Evolutionary conservation across 2,797 vertebrate species (phyloP), one percentile per base, ranked within the genome.

Genomic region (Heliangelus exortis): DNA sequence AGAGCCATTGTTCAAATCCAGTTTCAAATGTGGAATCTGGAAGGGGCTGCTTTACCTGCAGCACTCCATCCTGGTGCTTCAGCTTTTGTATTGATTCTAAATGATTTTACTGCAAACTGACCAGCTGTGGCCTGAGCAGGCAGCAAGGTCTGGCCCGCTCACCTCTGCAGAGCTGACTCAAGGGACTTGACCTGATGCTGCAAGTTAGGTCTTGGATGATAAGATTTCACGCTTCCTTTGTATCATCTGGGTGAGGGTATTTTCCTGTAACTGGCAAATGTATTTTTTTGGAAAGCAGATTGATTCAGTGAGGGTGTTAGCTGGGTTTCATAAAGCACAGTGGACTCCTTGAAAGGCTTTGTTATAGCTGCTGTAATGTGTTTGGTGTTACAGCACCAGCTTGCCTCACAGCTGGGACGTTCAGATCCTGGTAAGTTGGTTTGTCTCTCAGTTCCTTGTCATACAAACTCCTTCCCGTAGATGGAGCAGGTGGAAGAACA

Each of bases 21-120:
- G 47, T 93, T 94, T 96, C 71, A 88, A 91, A 95, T 93, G 93
- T 95, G 87, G 63, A 34, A 43, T 80, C 86, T 92, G 51, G 54
- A 80, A 81, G 22, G 45, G 33, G 57, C 73, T 79, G 67, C 90
- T 95, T 95, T 95, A 89, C 91, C 92, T 87, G 45, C 87, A 41
- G 93, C 74, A 9, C 82, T 94, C 82, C 45, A 77, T 87, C 74
- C 74, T 28, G 41, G 53, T 14, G 57, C 69, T 84, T 29, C 50
- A 77, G 47, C 61, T 79, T 87, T 59, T 84, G 20, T 51, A 58
- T 94, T 25, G 19, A 51, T 88, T 91, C 67, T 4, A 17, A 43
- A 23, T 18, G n/a, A 28, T 34, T 33, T 93, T 92, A 11, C 65
- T 90, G 88, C 89, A 76, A 75, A 93, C 83, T 78, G 89, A 87